Evolutionary conservation across 2,113 vertebrate species (phyloP).

Genomic region (Barnardius zonarius): DNA sequence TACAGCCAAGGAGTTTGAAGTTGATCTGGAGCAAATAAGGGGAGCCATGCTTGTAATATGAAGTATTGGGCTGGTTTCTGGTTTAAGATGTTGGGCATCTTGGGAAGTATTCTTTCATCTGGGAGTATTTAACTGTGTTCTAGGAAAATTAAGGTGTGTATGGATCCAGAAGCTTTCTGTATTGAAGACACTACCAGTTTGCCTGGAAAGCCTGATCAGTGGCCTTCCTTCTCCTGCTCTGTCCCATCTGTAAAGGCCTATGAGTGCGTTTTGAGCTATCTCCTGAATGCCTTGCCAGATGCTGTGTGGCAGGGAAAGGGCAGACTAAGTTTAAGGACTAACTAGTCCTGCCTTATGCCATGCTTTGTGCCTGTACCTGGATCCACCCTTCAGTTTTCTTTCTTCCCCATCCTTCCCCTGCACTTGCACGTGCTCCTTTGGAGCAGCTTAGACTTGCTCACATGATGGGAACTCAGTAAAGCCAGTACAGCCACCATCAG

Average conservation of each 20-base stretch:
- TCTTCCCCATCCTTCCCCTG: neutral
- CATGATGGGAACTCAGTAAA: neutral
- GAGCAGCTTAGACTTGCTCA: neutral
- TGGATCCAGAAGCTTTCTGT: neutral
- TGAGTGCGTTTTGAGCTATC: neutral
- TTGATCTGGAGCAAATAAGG: neutral
- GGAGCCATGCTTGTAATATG: neutral
- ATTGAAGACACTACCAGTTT: neutral
- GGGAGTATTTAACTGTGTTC: neutral
- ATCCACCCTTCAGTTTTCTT: neutral
- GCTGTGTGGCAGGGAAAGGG: neutral
- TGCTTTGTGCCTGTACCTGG: neutral
- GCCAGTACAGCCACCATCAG: neutral
- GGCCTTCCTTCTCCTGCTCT: neutral
- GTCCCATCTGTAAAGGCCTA: neutral
- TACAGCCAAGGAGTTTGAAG: neutral
- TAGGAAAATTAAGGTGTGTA: neutral
- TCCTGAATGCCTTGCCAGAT: neutral
- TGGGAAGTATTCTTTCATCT: neutral
- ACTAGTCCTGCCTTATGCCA: neutral
- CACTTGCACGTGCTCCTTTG: neutral
- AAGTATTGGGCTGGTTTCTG: neutral
- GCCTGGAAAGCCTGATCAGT: neutral
- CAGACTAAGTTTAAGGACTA: neutral
- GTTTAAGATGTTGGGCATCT: neutral